A percentile compares a stretch with the other conserved stretches of the same genome.
These are phyloP conservation scores for Nomada fabriciana DNA, from an alignment of 2,888 invertebrate species.

Conservation along the genomic window DNA sequence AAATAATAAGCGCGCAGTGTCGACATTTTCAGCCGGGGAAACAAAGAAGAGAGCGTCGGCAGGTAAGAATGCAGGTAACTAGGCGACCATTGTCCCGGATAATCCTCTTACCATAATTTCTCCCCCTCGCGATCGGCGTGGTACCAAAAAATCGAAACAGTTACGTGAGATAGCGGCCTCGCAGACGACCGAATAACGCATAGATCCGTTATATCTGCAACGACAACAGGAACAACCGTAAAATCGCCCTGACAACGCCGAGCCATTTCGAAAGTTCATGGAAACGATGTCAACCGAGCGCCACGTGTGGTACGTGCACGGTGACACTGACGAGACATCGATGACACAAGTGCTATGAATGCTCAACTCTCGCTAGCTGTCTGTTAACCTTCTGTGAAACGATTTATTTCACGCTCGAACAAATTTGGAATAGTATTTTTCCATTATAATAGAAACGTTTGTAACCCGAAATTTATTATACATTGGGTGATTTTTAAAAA, in stretches of 20 bases:
- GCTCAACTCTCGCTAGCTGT: conserved; percentile 16
- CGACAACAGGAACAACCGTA: conserved; percentile 25
- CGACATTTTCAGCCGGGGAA: neutral
- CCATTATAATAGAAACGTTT: neutral
- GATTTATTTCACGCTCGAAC: conserved; percentile 6
- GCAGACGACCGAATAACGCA: conserved; percentile 57
- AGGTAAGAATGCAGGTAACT: neutral
- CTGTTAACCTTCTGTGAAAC: neutral
- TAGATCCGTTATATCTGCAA: conserved; percentile 62
- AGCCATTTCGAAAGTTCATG: conserved; percentile 48
- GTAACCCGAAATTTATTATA: neutral
- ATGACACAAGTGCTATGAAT: conserved; percentile 24
- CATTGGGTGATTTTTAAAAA: neutral
- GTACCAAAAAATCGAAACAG: conserved; percentile 59
- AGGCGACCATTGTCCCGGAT: neutral
- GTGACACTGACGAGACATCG: conserved; percentile 34
- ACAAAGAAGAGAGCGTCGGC: neutral
- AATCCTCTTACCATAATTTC: conserved; percentile 42
- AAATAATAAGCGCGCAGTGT: no score
- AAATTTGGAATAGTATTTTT: neutral
- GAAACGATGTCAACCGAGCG: conserved; percentile 37
- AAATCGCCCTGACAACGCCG: conserved; percentile 34
- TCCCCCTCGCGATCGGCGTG: conserved; percentile 10
- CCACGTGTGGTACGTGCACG: conserved; percentile 15
- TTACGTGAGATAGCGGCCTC: conserved; percentile 62